Evolutionary conservation across 2,888 invertebrate genomes (phyloP), one percentile per base, ranked within the genome.

Genomic region (Onchidella celtica): DNA sequence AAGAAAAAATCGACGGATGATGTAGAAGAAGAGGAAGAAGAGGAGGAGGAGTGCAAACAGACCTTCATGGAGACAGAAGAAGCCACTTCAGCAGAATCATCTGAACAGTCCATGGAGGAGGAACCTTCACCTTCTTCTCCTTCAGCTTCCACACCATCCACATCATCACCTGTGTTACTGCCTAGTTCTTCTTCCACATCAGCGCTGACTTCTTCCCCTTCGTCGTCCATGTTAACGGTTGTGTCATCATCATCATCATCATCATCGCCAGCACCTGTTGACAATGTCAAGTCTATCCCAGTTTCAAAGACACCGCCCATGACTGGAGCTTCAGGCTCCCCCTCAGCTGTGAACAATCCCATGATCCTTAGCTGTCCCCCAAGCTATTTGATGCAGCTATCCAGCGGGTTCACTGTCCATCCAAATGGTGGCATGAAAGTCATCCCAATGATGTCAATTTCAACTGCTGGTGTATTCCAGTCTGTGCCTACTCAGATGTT

Each of bases 381-480:
- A 34, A 75, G 81, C 21, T 78, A 80, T 47, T 79, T 59, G 75
- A 83, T 84, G 79, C 83, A 57, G 68, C 85, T 69, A 69, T 83
- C 85, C 69, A 65, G 85, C 17, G 87, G 87, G 29, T 85, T 88
- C 61, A 83, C 86, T 34, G 74, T 61, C 70, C 85, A 66, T 73
- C 66, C 79, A 70, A 38, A 73, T 38, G 75, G 21, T 29, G 83
- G 61, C 74, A 86, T 88, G 86, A 86, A 86, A 27, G 74, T 88
- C 17, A 85, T 89, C 57, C 88, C 89, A 29, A 84, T 88, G 69
- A 82, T 87, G 86, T 84, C 87, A 3, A 83, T 87, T 27, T 76
- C 86, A 0, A 47, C 69, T 11, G 32, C 77, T 11, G 81, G 84
- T n/a, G 72, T 86, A 76, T 76, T 84, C 24, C 83, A 81, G 57